A percentile compares a stretch with the other conserved stretches of the same genome.
These are phyloP conservation scores for Naja naja DNA, from an alignment of 2,113 vertebrate genomes.

Conservation along the genomic window DNA sequence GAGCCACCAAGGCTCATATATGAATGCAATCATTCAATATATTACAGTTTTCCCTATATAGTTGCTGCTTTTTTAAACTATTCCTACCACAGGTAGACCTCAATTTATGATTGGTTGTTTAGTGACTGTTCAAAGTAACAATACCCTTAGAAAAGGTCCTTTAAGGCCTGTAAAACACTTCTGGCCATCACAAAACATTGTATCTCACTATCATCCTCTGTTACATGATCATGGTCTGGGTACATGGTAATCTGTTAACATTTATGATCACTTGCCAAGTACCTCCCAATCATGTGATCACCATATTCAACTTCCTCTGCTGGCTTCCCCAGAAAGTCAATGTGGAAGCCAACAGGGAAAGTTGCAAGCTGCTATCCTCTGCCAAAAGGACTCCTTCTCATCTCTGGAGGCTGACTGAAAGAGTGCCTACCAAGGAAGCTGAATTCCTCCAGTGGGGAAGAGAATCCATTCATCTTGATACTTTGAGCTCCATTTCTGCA, in stretches of 20 bases:
- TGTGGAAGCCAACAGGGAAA: background rate
- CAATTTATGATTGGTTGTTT: background rate
- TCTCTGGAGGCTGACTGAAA: background rate
- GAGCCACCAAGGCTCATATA: too few species aligned
- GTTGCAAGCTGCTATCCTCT: background rate
- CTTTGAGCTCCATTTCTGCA: background rate
- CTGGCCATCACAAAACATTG: background rate
- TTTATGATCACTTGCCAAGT: background rate
- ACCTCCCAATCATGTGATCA: background rate
- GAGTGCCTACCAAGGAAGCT: background rate
- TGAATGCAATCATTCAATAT: background rate
- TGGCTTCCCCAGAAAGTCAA: background rate
- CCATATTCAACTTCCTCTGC: background rate
- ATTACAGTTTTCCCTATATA: background rate
- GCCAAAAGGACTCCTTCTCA: background rate
- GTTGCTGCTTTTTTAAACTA: background rate
- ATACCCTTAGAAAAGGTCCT: background rate
- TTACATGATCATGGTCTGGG: background rate
- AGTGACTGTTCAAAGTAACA: background rate
- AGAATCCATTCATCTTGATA: background rate
- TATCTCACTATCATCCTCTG: background rate
- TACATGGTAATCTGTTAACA: background rate
- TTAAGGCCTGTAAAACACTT: background rate
- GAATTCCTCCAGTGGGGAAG: background rate
- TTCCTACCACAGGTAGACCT: background rate